Evolutionary conservation across 2,888 invertebrate species (phyloP).

Genomic region (Lasioglossum malachurum): DNA sequence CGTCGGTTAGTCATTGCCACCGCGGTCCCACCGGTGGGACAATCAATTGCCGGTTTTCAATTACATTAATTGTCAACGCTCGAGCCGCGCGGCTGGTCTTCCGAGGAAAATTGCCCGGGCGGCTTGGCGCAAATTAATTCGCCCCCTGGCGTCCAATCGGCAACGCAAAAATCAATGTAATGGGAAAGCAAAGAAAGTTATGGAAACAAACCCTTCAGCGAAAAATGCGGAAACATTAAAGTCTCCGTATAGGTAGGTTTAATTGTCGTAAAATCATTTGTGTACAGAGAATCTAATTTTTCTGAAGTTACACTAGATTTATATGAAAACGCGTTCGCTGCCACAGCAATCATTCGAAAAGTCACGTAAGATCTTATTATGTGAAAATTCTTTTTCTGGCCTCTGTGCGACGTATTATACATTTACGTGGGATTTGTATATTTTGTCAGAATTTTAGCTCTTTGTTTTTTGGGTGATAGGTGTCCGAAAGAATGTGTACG

Average conservation of each 20-base stretch:
- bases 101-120: background rate
- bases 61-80: constrained; percentile 43
- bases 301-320: no score
- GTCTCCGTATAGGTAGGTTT: no score
- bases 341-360: background rate
- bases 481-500: background rate
- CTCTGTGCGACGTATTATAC: background rate
- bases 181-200: background rate
- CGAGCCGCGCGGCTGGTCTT: background rate
- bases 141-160: background rate
- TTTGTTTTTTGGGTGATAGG: no score
- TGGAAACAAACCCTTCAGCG: no score
- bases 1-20: constrained; percentile 35
- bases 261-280: no score
- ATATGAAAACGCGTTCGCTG: background rate
- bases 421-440: background rate
- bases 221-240: no score
- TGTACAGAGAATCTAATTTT: no score
- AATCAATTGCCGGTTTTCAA: constrained; percentile 46
- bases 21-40: constrained; percentile 11
- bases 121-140: background rate
- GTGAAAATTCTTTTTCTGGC: background rate
- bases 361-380: background rate
- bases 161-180: background rate
- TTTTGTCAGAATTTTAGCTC: no score